A percentile compares a stretch with the other conserved stretches of the same genome.
These are phyloP conservation scores for Aphelenchoides bicaudatus DNA, from an alignment of 2,888 invertebrate genomes.

Conservation along the genomic window DNA sequence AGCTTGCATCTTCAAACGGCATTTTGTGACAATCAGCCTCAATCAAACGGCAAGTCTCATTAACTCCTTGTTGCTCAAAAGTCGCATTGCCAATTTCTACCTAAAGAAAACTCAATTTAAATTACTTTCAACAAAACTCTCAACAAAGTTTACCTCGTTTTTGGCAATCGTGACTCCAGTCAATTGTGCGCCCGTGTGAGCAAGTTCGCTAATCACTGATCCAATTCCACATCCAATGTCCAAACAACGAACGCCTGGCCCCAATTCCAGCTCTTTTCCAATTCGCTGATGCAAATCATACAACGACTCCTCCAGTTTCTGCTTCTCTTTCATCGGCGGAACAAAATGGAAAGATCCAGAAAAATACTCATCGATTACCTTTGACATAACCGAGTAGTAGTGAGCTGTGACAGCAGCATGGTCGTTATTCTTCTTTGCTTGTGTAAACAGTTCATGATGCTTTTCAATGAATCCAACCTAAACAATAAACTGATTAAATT, in stretches of 20 bases:
- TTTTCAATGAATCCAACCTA: conserved; percentile 41
- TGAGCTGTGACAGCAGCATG: conserved; percentile 53
- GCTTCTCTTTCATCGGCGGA: conserved; percentile 42
- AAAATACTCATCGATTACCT: conserved; percentile 58
- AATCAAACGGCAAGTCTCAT: conserved; percentile 41
- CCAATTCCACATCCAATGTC: conserved; percentile 58
- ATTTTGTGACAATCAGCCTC: conserved; percentile 55
- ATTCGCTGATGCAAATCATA: conserved; percentile 39
- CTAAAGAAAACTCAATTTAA: conserved; percentile 23
- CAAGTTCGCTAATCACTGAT: conserved; percentile 52
- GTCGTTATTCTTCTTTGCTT: conserved; percentile 44
- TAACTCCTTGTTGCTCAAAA: conserved; percentile 29
- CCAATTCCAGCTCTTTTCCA: conserved; percentile 37
- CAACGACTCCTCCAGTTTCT: conserved; percentile 46
- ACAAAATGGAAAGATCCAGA: conserved; percentile 59
- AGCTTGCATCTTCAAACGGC: conserved; percentile 42
- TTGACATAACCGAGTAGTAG: conserved; percentile 59
- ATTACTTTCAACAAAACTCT: too few relatives aligned
- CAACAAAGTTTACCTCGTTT: too few relatives aligned
- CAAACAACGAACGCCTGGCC: conserved; percentile 40
- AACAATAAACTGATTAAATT: conserved; percentile 4
- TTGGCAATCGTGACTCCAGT: conserved; percentile 57
- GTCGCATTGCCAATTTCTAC: conserved; percentile 39
- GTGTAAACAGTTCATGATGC: conserved; percentile 48
- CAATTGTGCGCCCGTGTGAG: conserved; percentile 44